phyloP scores from a whole-genome alignment of 2,797 vertebrate genomes.

The Acipenser transmontanus region DNA sequence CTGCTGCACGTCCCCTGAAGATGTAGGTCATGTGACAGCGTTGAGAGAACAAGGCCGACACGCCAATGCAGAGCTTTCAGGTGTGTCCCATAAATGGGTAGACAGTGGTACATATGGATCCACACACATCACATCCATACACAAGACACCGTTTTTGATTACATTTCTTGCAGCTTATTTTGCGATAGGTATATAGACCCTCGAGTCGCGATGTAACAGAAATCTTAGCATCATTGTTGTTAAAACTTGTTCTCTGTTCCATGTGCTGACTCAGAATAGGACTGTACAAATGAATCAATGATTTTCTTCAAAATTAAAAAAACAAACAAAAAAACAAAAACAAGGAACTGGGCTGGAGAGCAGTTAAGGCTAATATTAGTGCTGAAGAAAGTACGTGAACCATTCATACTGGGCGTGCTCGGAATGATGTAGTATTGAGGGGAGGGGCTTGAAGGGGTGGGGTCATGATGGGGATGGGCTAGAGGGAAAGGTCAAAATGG shows the following conservation, averaged over 20 bases:
- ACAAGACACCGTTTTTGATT: slow-evolving; percentile 29
- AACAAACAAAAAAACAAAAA: slow-evolving; percentile 29
- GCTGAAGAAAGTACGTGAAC: slow-evolving; percentile 56
- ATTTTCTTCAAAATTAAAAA: slow-evolving; percentile 52
- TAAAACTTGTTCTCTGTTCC: no score
- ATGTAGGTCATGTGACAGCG: slow-evolving; percentile 25
- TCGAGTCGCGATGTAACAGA: no score
- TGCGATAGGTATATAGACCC: slow-evolving; percentile 43
- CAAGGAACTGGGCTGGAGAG: slow-evolving; percentile 57
- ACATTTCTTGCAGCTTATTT: slow-evolving; percentile 57
- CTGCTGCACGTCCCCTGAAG: slow-evolving; percentile 62
- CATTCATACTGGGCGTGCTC: slow-evolving; percentile 51
- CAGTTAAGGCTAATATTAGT: slow-evolving; percentile 73
- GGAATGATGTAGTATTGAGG: slow-evolving; percentile 52
- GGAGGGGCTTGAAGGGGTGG: slow-evolving; percentile 15
- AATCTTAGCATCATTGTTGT: no score
- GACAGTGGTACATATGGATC: slow-evolving; percentile 25
- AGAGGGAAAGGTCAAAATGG: slow-evolving; percentile 54
- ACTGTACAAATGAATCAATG: slow-evolving; percentile 6
- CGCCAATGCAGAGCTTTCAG: no score
- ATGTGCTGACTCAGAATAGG: no score
- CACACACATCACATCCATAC: neutral
- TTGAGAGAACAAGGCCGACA: no score
- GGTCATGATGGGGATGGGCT: slow-evolving; percentile 18
- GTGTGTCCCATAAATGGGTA: slow-evolving; percentile 20